Conservation (phyloP, 64 coral and sea anemone genomes). For the Catalaphyllia jardinei region DNA sequence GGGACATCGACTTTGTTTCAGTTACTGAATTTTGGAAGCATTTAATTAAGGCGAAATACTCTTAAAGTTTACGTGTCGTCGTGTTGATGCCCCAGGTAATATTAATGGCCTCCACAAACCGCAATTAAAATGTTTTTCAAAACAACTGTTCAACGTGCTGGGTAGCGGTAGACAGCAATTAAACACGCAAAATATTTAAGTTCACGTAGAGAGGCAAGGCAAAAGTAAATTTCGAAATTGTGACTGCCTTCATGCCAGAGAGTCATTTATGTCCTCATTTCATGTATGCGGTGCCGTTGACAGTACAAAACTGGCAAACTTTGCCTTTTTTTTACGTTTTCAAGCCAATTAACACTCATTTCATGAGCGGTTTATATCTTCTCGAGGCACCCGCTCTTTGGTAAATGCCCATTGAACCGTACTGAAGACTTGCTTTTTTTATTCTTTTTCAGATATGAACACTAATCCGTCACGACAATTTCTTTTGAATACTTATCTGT, state of each 20-base stretch:
- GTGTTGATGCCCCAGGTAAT: neutral
- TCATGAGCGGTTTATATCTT: neutral
- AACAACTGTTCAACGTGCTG: neutral
- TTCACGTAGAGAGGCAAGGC: neutral
- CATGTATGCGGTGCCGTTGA: neutral
- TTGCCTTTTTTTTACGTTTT: neutral
- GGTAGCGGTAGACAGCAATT: neutral
- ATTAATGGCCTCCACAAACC: neutral
- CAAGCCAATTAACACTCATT: neutral
- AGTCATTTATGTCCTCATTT: neutral
- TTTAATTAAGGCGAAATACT: neutral
- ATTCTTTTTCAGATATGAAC: neutral
- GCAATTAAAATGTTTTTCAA: conserved; percentile 14
- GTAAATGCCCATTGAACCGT: neutral
- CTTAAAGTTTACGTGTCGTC: neutral
- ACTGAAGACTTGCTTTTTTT: neutral
- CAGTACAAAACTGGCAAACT: neutral
- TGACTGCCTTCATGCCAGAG: too few relatives aligned
- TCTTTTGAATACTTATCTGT: neutral
- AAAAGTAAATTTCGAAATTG: neutral
- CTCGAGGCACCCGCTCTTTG: neutral
- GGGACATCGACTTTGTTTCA: too few relatives aligned
- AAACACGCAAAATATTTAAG: neutral
- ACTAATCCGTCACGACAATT: neutral
- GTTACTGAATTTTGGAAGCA: too few relatives aligned